Evolutionary conservation across 2,888 invertebrate genomes (phyloP).

Genomic region (Cyrtodaria siliqua): DNA sequence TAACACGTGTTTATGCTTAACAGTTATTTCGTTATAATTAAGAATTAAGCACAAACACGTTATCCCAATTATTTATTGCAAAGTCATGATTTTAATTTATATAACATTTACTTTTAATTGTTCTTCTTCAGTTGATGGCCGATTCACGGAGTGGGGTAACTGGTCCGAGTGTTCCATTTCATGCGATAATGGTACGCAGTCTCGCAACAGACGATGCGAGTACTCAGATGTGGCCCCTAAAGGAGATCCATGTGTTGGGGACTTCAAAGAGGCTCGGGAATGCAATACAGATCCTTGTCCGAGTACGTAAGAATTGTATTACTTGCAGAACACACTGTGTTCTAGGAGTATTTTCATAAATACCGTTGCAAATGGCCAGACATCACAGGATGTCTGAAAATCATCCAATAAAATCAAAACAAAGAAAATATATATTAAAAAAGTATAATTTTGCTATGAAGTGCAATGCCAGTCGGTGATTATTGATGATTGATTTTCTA

Average conservation of each 20-base stretch:
- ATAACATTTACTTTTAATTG: no score
- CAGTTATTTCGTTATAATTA: no score
- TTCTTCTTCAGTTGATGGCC: slow-evolving; percentile 47
- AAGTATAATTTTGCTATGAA: not conserved
- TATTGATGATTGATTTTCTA: not conserved
- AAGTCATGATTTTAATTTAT: no score
- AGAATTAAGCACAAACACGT: no score
- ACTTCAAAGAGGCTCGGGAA: slow-evolving; percentile 2
- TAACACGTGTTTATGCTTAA: no score
- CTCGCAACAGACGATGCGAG: slow-evolving; percentile 31
- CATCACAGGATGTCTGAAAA: no score
- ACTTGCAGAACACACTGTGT: no score
- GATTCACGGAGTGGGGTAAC: slow-evolving; percentile 25
- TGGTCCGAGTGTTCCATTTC: slow-evolving; percentile 41
- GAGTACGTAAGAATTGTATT: slow-evolving; percentile 19
- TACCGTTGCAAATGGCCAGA: no score
- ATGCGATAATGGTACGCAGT: slow-evolving; percentile 39
- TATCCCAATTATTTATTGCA: no score
- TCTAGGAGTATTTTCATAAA: no score
- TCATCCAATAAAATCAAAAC: no score
- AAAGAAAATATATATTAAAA: not conserved
- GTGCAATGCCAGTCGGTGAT: not conserved
- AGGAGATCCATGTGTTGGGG: slow-evolving; percentile 23
- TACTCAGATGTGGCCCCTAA: slow-evolving; percentile 43
- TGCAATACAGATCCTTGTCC: slow-evolving; percentile 34